Conservation (phyloP, 1,140 invertebrate genomes). For the Psix sp. region DNA sequence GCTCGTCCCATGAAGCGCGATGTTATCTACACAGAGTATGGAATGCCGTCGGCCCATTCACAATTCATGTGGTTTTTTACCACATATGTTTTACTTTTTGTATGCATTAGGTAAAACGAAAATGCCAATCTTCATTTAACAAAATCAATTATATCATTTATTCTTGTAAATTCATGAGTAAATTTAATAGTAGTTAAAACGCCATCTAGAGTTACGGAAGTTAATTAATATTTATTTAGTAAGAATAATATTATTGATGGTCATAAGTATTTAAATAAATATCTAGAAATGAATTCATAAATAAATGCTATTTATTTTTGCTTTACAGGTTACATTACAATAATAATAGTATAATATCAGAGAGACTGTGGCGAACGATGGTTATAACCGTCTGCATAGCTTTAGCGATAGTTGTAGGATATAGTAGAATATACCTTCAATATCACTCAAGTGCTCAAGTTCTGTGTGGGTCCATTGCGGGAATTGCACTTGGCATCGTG, state of each 20-base stretch:
- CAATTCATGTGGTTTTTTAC: constrained; percentile 96
- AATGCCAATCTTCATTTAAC: too few relatives aligned
- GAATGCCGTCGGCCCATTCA: constrained; percentile 95
- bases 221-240: too few relatives aligned
- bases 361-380: constrained; percentile 84
- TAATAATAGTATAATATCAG: constrained; percentile 85
- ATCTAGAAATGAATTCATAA: too few relatives aligned
- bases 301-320: neutral
- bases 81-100: constrained; percentile 90
- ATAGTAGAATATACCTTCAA: constrained; percentile 88
- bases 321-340: constrained; percentile 87
- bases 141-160: too few relatives aligned
- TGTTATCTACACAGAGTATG: constrained; percentile 89
- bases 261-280: too few relatives aligned
- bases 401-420: constrained; percentile 81
- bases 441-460: constrained; percentile 93
- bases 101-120: constrained; percentile 89
- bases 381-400: constrained; percentile 81
- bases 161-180: too few relatives aligned
- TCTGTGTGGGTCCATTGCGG: constrained; percentile 84
- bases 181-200: too few relatives aligned
- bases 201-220: too few relatives aligned
- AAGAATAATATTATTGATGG: constrained; percentile 12
- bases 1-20: constrained; percentile 84
- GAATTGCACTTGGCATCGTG: constrained; percentile 81